phyloP scores from a whole-genome alignment of 2,888 invertebrate species.

The Drosophila melanocephala region DNA sequence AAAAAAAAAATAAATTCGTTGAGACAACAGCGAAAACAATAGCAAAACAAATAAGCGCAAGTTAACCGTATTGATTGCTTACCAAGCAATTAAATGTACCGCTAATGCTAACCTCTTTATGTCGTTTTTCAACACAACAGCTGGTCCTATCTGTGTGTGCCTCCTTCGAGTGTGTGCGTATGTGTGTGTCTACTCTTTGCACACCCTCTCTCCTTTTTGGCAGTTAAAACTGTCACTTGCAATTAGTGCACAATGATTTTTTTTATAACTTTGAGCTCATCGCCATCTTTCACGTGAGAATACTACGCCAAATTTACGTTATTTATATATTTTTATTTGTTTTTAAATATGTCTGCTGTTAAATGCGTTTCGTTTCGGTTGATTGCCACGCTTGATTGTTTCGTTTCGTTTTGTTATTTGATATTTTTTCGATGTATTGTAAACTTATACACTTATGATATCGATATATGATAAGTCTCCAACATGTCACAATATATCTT shows the following conservation, averaged over 20 bases:
- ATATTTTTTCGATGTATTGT: slow-evolving; percentile 44
- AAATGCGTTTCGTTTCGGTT: slow-evolving; percentile 69
- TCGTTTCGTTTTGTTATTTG: slow-evolving; percentile 56
- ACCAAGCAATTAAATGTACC: slow-evolving; percentile 65
- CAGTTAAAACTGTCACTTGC: slow-evolving; percentile 57
- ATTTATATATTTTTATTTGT: slow-evolving; percentile 8
- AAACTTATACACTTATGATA: slow-evolving; percentile 41
- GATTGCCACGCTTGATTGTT: slow-evolving; percentile 64
- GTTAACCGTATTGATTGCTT: slow-evolving; percentile 68
- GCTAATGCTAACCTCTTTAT: slow-evolving; percentile 59
- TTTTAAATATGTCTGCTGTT: slow-evolving; percentile 43
- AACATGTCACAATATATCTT: slow-evolving; percentile 3
- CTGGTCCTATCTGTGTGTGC: slow-evolving; percentile 43
- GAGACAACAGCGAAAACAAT: slow-evolving; percentile 12
- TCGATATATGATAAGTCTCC: slow-evolving; percentile 15
- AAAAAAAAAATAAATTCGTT: neutral
- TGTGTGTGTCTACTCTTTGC: slow-evolving; percentile 25
- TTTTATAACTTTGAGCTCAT: slow-evolving; percentile 31
- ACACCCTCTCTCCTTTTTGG: slow-evolving; percentile 33
- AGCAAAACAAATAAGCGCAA: slow-evolving; percentile 46
- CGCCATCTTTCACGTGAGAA: slow-evolving; percentile 14
- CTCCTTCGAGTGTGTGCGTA: slow-evolving; percentile 1
- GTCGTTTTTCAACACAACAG: slow-evolving; percentile 63
- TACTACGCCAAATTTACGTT: neutral
- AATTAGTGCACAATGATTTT: slow-evolving; percentile 35